Evolutionary conservation across 30 jellyfish, hydroid and myxozoan species (phyloP), one percentile per base, ranked within the genome.

Genomic region (Aurelia sp.): DNA sequence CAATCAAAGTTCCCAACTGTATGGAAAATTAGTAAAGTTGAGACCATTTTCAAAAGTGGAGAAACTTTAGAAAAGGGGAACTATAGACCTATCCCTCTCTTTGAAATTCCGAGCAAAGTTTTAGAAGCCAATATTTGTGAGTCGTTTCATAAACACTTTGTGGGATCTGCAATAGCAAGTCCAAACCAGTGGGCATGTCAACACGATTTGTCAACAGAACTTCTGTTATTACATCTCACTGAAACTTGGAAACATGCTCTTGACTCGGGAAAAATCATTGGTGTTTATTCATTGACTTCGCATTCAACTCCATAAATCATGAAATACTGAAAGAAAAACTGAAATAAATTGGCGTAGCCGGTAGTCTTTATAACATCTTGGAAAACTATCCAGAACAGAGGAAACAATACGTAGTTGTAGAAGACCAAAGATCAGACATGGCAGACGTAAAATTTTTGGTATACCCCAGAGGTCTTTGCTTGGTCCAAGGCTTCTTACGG

Each of bases 131-230:
- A 47, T 63, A 53, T 72, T 18, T 84, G 89, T 33, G 80, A 55
- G 59, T 52, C 63, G 53, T 20, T 63, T 17, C 18, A 80, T 37
- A 59, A 80, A 17, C 88, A 66, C 71, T 53, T 20, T 48, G 50
- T 66, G 47, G 53, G n/a, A 23, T 21, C 30, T 50, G 68, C 55
- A n/a, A 2, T 84, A 44, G 62, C 81, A 69, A 84, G 79, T 84
- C 89, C 84, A 51, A 85, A 84, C 93, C 89, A 84, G 71, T 84
- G 93, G 89, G 89, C 78, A 53, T 73, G 33, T 71, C 50, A 62
- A 57, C 66, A 35, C 71, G 81, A 58, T 71, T 41, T 47, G 23
- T 84, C 93, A 23, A 84, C 93, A 33, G 93, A 37, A 37, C 48
- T 37, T 37, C 48, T 37, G 6, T 37, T 37, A 37, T 37, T 37